These are phyloP conservation scores for Geophilus truncorum DNA, from an alignment of 2,888 invertebrate species.

Conservation along the genomic window DNA sequence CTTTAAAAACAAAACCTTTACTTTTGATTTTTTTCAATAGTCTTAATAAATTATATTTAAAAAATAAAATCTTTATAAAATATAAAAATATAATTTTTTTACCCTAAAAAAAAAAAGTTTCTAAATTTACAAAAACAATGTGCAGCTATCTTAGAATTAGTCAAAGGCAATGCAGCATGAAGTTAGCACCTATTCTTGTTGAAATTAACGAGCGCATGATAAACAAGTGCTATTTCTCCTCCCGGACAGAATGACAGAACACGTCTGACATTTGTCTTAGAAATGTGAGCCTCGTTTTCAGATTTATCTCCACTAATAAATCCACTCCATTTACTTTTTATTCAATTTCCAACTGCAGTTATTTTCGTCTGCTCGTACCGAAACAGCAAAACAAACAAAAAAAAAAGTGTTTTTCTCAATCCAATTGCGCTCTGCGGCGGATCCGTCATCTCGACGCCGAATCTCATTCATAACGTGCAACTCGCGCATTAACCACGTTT, in stretches of 20 bases:
- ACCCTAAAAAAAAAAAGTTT: too few relatives aligned
- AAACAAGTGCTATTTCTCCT: not conserved
- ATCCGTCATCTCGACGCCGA: conserved; percentile 2
- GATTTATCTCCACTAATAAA: not conserved
- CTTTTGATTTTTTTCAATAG: too few relatives aligned
- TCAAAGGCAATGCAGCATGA: not conserved
- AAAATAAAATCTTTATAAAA: too few relatives aligned
- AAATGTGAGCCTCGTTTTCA: not conserved
- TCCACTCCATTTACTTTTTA: not conserved
- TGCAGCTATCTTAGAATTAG: too few relatives aligned
- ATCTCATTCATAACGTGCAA: not conserved
- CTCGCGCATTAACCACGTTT: not conserved
- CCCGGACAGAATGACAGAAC: not conserved
- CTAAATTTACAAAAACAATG: too few relatives aligned
- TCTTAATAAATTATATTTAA: too few relatives aligned
- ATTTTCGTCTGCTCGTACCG: not conserved
- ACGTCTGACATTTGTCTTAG: not conserved
- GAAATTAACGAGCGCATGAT: not conserved
- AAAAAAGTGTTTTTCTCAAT: not conserved
- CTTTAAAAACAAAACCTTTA: too few relatives aligned
- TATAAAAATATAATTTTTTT: too few relatives aligned
- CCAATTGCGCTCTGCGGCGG: not conserved
- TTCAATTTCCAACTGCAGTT: not conserved
- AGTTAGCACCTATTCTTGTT: conserved; percentile 1
- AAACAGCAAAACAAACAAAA: not conserved